Base-by-base conservation (phyloP, 2,888 invertebrate genomes). In the Copidosoma aretas region DNA sequence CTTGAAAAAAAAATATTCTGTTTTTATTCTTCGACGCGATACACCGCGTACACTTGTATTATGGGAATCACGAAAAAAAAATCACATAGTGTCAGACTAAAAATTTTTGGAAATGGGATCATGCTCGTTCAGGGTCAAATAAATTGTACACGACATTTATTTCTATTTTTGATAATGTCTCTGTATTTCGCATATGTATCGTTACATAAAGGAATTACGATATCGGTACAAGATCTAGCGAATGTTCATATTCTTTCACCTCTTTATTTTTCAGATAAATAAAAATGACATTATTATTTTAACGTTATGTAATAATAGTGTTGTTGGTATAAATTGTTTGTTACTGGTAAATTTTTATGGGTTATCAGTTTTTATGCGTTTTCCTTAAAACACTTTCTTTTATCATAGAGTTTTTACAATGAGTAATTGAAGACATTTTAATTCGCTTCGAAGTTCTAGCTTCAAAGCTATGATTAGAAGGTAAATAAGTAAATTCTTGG, bases 151-250 rank as follows among this genome's bases (percentile, higher is more conserved):
- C n/a, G 32, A 5, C 32, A 8, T 3, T 32, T 8, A 32, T 32
- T 32, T 8, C 4, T 32, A 32, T 32, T 32, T 32, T 32, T 32
- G 32, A 32, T 32, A 32, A 78, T 78, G 77, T 78, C 78, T 77
- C 78, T 77, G 77, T 78, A 78, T 77, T 78, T 78, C 76, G 76
- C 76, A 78, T 76, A 71, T 67, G 62, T 75, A 74, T 78, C 77
- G 76, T 78, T 77, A 78, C 77, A 77, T 66, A 68, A 73, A 75
- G 75, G 75, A 77, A 77, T 78, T 77, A 77, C 77, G 72, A 71
- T 70, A 62, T 72, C 70, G 67, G 66, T 72, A 72, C 66, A 70
- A 70, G 68, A 72, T 68, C 61, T 70, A 68, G 64, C 70, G 60
- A 68, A 68, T 64, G 68, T 63, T 64, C 70, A 64, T 66, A 72